A percentile compares a stretch with the other conserved stretches of the same genome.
These are phyloP conservation scores for Dendrocincla fuliginosa DNA, from an alignment of 2,797 vertebrate genomes.

Conservation along the genomic window DNA sequence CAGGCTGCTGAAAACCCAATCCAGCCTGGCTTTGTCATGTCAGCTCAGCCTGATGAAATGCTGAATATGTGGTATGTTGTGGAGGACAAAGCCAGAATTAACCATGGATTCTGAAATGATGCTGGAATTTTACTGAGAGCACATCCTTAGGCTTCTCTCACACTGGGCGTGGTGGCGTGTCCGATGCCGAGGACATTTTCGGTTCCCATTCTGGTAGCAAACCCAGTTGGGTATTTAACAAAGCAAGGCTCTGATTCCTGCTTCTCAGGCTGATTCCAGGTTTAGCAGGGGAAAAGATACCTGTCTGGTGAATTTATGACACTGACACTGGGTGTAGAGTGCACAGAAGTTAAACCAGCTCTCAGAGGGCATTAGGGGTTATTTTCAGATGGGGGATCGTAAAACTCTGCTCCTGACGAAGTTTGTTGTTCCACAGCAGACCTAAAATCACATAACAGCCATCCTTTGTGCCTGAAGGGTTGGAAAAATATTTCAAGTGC, in stretches of 20 bases:
- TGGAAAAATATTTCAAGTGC: background rate
- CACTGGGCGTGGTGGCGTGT: fast-evolving
- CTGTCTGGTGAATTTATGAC: background rate
- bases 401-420: background rate
- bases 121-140: background rate
- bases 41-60: background rate
- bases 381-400: background rate
- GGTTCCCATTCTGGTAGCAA: background rate
- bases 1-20: background rate
- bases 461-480: background rate
- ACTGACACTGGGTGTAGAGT: background rate
- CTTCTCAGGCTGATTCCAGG: background rate
- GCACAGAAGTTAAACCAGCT: background rate
- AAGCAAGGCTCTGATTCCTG: background rate
- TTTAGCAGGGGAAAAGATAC: background rate
- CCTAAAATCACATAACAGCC: background rate
- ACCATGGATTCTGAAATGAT: background rate
- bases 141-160: background rate
- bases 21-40: background rate
- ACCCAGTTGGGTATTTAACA: background rate
- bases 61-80: fast-evolving
- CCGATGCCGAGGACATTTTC: fast-evolving
- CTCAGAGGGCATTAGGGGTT: background rate
- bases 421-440: background rate
- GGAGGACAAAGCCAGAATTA: background rate